Evolutionary conservation across 2,797 vertebrate genomes (phyloP).

Genomic region (Microctenopoma lineatum): DNA sequence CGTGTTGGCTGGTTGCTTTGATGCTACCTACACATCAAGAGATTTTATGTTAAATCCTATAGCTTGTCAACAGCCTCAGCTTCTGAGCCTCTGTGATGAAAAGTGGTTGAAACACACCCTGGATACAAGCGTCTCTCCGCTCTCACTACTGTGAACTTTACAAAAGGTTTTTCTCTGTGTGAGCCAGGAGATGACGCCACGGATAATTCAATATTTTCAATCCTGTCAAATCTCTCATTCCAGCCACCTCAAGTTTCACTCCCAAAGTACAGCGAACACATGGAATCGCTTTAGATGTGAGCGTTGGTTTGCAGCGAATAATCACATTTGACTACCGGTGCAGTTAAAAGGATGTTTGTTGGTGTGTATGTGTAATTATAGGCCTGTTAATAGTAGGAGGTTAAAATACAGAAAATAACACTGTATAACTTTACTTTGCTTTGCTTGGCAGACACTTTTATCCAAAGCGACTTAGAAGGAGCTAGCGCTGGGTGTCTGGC

Average conservation of each 20-base stretch:
- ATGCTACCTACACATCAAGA: constrained; percentile 59
- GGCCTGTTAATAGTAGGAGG: no score
- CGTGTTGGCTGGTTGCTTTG: constrained; percentile 61
- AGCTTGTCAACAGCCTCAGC: constrained; percentile 68
- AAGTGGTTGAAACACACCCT: constrained; percentile 63
- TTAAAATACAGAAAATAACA: no score
- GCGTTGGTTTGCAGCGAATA: neutral
- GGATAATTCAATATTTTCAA: constrained; percentile 54
- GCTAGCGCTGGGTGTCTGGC: no score
- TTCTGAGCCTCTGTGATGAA: constrained; percentile 59
- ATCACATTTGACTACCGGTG: neutral
- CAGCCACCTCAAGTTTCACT: neutral
- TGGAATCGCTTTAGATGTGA: neutral
- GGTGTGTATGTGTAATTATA: no score
- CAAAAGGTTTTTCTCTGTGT: constrained; percentile 39
- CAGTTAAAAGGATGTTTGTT: no score
- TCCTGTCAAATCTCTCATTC: constrained; percentile 15
- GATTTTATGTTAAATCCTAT: constrained; percentile 68
- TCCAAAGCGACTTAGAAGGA: no score
- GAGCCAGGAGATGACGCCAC: constrained; percentile 36
- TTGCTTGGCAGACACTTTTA: no score
- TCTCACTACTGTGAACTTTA: constrained; percentile 57
- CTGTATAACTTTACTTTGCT: no score
- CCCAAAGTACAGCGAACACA: neutral
- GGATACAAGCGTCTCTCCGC: constrained; percentile 53